phyloP scores from a whole-genome alignment of 1,140 invertebrate genomes.

The Zaprionus davidi region DNA sequence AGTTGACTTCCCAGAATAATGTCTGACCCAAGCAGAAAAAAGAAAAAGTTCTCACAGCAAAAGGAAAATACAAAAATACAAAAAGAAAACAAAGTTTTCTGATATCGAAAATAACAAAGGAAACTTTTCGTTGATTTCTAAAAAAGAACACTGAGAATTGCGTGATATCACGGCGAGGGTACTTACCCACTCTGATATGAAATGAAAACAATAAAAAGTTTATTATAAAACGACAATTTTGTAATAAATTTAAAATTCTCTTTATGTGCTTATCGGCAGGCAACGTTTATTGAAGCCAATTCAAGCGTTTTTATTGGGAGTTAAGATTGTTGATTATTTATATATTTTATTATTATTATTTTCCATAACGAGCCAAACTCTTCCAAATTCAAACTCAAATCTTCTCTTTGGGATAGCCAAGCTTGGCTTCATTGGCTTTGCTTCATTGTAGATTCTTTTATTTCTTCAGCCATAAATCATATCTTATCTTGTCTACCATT shows the following conservation, averaged over 20 bases:
- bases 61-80: not conserved
- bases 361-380: not conserved
- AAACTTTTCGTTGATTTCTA: not conserved
- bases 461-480: not conserved
- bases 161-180: not conserved
- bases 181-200: not conserved
- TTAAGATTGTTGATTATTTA: not conserved
- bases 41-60: not conserved
- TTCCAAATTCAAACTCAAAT: not conserved
- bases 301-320: not conserved
- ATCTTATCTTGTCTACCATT: not conserved
- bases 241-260: not conserved
- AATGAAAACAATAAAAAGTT: not conserved
- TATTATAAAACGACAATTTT: not conserved
- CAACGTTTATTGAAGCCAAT: not conserved
- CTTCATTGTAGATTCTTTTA: not conserved
- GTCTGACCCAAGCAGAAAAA: not conserved
- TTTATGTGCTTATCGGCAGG: not conserved
- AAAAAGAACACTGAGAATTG: not conserved
- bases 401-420: not conserved
- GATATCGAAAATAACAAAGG: not conserved
- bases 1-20: constrained; percentile 11
- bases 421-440: not conserved
- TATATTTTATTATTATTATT: not conserved
- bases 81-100: not conserved